Evolutionary conservation across 2,888 invertebrate species (phyloP).

Genomic region (Hirtodrosophila cameraria): DNA sequence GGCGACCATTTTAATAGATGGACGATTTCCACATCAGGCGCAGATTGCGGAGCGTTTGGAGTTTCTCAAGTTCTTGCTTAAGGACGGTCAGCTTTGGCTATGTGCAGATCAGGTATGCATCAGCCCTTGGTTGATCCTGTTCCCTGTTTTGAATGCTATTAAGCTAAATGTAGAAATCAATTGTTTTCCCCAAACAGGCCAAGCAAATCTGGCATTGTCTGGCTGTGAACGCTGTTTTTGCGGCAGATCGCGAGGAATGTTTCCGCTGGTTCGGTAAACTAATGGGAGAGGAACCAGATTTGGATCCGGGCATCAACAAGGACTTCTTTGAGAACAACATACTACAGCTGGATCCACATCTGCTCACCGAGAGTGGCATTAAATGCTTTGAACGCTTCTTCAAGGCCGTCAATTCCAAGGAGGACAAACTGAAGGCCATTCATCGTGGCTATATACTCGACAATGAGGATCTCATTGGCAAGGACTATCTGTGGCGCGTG

Average conservation of each 20-base stretch:
- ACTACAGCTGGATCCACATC: conserved; percentile 94
- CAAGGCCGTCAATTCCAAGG: conserved; percentile 95
- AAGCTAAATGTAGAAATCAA: conserved; percentile 18
- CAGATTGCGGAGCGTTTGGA: conserved; percentile 97
- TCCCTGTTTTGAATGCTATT: conserved; percentile 3
- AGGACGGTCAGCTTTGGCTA: conserved; percentile 98
- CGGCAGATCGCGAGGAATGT: conserved; percentile 96
- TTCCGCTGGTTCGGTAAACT: conserved; percentile 99
- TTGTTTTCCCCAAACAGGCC: conserved; percentile 84
- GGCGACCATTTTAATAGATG: conserved; percentile 88
- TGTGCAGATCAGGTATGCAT: conserved; percentile 92
- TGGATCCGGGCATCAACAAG: conserved; percentile 97
- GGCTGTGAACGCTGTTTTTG: conserved; percentile 96
- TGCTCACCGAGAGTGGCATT: conserved; percentile 97
- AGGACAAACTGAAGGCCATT: conserved; percentile 95
- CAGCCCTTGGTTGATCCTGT: too few species aligned
- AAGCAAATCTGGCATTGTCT: conserved; percentile 98
- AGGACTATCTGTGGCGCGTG: conserved; percentile 98
- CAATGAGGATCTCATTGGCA: conserved; percentile 96
- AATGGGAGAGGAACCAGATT: conserved; percentile 98
- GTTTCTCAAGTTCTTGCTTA: conserved; percentile 95
- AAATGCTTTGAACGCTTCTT: conserved; percentile 91
- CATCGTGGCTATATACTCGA: conserved; percentile 94
- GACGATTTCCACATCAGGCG: conserved; percentile 94
- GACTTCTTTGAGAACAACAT: conserved; percentile 98